phyloP scores from a whole-genome alignment of 2,888 invertebrate species.

The Ennomos quercinarius region DNA sequence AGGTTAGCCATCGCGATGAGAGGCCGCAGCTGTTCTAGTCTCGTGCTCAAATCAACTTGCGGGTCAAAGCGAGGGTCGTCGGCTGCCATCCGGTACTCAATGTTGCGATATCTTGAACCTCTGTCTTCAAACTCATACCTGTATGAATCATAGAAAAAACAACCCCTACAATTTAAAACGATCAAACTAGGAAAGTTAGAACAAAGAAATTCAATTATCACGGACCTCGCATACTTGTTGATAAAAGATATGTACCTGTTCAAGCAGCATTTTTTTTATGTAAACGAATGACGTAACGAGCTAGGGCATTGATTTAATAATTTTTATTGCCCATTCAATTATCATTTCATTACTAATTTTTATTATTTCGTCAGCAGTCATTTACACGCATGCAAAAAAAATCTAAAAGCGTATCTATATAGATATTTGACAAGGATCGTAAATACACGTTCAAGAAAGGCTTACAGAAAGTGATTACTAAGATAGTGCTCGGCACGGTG shows the following conservation, averaged over 20 bases:
- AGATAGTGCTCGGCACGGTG: conserved; percentile 25
- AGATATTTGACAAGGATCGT: conserved; percentile 9
- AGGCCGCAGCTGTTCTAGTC: conserved; percentile 76
- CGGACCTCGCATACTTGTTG: too few species aligned
- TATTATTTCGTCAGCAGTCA: too few species aligned
- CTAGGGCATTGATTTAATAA: too few species aligned
- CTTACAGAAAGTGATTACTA: conserved; percentile 10
- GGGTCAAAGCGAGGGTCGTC: conserved; percentile 83
- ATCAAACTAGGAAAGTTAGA: not conserved
- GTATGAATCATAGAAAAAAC: not conserved
- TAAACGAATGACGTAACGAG: too few species aligned
- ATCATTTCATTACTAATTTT: too few species aligned
- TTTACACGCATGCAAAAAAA: not conserved
- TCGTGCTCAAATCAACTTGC: conserved; percentile 76
- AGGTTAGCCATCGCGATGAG: conserved; percentile 90
- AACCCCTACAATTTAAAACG: not conserved
- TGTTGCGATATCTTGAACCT: conserved; percentile 72
- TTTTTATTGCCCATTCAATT: too few species aligned
- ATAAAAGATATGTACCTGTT: too few species aligned
- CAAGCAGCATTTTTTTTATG: too few species aligned
- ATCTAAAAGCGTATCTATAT: not conserved
- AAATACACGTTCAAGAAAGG: not conserved
- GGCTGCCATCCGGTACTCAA: conserved; percentile 81
- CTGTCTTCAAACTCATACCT: conserved; percentile 73
- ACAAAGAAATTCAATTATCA: too few species aligned